phyloP scores from a whole-genome alignment of 2,797 vertebrate species.

The Craterocephalus amniculus region DNA sequence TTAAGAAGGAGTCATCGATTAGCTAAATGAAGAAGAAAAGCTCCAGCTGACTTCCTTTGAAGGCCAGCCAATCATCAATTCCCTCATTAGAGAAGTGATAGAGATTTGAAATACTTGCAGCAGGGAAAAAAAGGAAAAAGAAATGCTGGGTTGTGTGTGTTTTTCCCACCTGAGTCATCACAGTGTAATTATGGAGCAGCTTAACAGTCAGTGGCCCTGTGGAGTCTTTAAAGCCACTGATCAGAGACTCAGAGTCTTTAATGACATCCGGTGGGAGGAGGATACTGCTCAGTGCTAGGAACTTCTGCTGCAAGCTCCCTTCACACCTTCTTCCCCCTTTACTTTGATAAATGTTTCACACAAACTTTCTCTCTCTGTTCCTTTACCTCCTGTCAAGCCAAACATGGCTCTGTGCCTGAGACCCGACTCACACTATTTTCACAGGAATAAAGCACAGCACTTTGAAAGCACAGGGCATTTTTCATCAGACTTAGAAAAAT shows the following conservation, averaged over 20 bases:
- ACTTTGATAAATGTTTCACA: slow-evolving; percentile 17
- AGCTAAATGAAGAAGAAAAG: background rate
- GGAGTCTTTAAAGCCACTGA: slow-evolving; percentile 43
- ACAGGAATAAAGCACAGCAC: background rate
- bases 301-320: slow-evolving; percentile 11
- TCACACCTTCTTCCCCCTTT: slow-evolving; percentile 22
- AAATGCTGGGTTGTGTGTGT: background rate
- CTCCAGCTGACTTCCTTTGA: background rate
- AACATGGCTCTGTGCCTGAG: background rate
- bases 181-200: background rate
- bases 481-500: too few species aligned
- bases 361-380: background rate
- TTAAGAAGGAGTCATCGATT: background rate
- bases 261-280: slow-evolving; percentile 39
- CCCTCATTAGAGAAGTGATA: background rate
- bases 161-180: slow-evolving; percentile 16
- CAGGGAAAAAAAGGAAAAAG: slow-evolving; percentile 6
- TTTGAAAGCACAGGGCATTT: too few species aligned
- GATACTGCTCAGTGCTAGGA: slow-evolving; percentile 22
- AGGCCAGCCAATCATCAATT: background rate
- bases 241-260: slow-evolving; percentile 28
- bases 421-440: background rate
- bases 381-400: background rate
- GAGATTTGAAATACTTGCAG: background rate
- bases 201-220: slow-evolving; percentile 3